Percentiles rank a stretch among this genome's conserved stretches.
Evolutionary conservation across 2,113 vertebrate species (phyloP).

Genomic region (Phrynosoma blainvillii): DNA sequence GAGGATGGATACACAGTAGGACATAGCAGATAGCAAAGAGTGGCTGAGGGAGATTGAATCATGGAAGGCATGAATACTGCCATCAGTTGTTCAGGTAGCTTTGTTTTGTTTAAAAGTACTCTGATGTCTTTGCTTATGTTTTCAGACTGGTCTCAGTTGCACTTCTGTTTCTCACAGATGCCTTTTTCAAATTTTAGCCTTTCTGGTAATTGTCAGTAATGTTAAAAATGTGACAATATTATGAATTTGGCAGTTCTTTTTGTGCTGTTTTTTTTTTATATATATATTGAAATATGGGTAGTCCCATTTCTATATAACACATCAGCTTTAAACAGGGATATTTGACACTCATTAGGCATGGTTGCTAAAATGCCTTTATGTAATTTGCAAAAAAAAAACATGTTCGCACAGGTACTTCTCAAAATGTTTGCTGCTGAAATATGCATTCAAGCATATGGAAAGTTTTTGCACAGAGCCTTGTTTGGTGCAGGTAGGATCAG

Average conservation of each 20-base stretch:
- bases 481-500: slow-evolving; percentile 66
- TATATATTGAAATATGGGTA: neutral
- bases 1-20: neutral
- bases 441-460: slow-evolving; percentile 63
- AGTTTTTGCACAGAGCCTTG: slow-evolving; percentile 51
- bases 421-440: slow-evolving; percentile 39
- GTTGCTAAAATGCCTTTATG: slow-evolving; percentile 40
- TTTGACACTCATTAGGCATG: neutral
- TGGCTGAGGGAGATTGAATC: neutral
- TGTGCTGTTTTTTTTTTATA: neutral
- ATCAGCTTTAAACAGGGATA: slow-evolving; percentile 4
- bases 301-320: neutral
- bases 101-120: neutral
- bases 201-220: neutral
- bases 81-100: neutral
- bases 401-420: slow-evolving; percentile 46
- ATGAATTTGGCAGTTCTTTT: neutral
- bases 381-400: slow-evolving; percentile 39
- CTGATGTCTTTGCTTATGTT: neutral
- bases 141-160: neutral
- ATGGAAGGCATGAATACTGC: neutral
- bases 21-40: neutral
- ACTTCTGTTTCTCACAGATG: neutral
- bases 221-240: neutral
- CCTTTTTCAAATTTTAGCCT: neutral